phyloP scores from a whole-genome alignment of 2,113 vertebrate species.

The Mola mola region DNA sequence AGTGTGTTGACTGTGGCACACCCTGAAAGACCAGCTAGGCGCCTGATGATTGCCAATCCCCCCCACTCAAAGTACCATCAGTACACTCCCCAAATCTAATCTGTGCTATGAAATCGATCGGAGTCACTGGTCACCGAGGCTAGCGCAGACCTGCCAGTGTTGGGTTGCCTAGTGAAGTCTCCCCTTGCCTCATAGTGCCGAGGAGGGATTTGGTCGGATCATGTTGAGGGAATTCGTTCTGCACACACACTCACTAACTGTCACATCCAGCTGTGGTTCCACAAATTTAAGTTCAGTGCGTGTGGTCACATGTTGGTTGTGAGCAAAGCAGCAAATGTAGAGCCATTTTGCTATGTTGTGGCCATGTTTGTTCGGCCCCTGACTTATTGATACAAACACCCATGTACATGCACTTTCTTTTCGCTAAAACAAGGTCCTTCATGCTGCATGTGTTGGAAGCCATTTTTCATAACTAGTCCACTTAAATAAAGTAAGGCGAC shows the following conservation, averaged over 20 bases:
- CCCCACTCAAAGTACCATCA: conserved; percentile 52
- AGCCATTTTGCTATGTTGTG: too few relatives aligned
- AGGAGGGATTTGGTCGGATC: conserved; percentile 21
- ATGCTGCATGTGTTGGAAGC: too few relatives aligned
- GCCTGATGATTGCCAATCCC: conserved; percentile 48
- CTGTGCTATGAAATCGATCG: conserved; percentile 60
- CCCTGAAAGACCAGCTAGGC: conserved; percentile 50
- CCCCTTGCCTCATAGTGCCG: not conserved
- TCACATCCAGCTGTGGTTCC: too few relatives aligned
- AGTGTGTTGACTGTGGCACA: conserved; percentile 39
- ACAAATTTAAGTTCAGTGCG: not conserved
- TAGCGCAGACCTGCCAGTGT: conserved; percentile 32
- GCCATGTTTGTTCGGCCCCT: too few relatives aligned
- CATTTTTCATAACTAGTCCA: too few relatives aligned
- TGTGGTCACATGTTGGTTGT: conserved; percentile 16
- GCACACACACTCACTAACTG: conserved; percentile 8
- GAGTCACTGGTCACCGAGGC: conserved; percentile 30
- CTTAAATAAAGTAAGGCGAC: too few relatives aligned
- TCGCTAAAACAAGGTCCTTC: too few relatives aligned
- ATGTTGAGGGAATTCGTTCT: conserved; percentile 1
- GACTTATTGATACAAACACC: too few relatives aligned
- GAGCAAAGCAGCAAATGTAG: not conserved
- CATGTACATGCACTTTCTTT: too few relatives aligned
- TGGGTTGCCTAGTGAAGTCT: conserved; percentile 48
- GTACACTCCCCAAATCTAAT: conserved; percentile 66